phyloP scores from a whole-genome alignment of 92 coral and sea anemone species.

The Diadumene lineata region DNA sequence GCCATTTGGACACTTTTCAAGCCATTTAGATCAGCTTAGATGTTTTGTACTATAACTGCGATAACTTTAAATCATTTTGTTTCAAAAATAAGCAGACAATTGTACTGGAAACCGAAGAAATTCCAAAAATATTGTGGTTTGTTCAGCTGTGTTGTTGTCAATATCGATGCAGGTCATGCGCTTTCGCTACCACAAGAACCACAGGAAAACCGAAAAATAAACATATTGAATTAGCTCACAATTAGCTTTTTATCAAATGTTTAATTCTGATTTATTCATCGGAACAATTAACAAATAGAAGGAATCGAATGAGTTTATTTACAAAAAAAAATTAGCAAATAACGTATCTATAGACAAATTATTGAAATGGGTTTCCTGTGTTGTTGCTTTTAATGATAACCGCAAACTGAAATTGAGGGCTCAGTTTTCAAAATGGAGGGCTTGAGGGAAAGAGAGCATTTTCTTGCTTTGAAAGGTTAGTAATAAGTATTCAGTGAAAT shows the following conservation, averaged over 20 bases:
- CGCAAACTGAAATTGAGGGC: constrained; percentile 39
- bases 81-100: neutral
- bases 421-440: constrained; percentile 68
- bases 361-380: constrained; percentile 5
- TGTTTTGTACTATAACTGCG: neutral
- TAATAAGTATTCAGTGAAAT: no score
- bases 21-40: neutral
- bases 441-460: constrained; percentile 85
- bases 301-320: neutral
- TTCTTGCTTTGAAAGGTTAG: constrained; percentile 86
- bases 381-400: neutral
- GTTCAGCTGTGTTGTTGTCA: neutral
- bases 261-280: no score
- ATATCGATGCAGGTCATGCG: neutral
- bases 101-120: neutral
- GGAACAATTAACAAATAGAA: no score
- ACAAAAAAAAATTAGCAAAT: neutral
- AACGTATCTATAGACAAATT: neutral
- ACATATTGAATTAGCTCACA: no score
- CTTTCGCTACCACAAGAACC: neutral
- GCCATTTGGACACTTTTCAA: constrained; percentile 15
- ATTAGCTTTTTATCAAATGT: no score
- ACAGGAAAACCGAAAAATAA: neutral
- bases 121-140: neutral
- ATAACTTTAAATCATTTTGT: neutral